Percentiles rank a stretch among this genome's conserved stretches.
These are phyloP conservation scores for Pipistrellus kuhlii DNA, from an alignment of 2,797 vertebrate genomes.

Conservation along the genomic window DNA sequence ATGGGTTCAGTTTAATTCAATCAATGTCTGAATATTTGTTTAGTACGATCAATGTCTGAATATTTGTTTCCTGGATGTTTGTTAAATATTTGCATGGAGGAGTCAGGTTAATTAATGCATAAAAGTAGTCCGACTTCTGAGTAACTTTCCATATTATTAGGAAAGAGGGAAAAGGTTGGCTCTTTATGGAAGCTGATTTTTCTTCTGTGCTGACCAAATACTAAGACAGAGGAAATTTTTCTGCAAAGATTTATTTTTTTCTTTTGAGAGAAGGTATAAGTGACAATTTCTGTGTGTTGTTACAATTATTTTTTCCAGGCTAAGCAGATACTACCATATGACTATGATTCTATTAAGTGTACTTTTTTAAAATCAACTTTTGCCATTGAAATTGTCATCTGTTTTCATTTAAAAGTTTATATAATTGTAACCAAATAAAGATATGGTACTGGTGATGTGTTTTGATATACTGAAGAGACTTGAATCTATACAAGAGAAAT, in stretches of 20 bases:
- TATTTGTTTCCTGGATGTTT: slow-evolving; percentile 64
- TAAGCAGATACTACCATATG: background rate
- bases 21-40: slow-evolving; percentile 65
- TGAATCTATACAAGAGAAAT: background rate
- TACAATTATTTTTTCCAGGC: slow-evolving; percentile 7
- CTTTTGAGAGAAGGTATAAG: background rate
- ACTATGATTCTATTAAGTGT: background rate
- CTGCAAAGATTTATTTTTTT: background rate
- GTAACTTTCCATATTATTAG: slow-evolving; percentile 59
- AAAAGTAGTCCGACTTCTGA: slow-evolving; percentile 73
- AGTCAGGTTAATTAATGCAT: slow-evolving; percentile 78
- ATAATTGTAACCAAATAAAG: slow-evolving; percentile 30
- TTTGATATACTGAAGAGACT: slow-evolving; percentile 9
- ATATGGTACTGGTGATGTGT: background rate
- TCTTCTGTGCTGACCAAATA: slow-evolving; percentile 46
- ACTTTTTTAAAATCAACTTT: slow-evolving; percentile 34
- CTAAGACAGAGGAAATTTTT: slow-evolving; percentile 40
- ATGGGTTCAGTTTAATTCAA: slow-evolving; percentile 60
- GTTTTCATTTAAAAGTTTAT: slow-evolving; percentile 34
- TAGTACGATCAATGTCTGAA: slow-evolving; percentile 55
- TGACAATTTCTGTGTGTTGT: slow-evolving; percentile 2
- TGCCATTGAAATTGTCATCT: background rate
- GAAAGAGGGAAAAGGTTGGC: slow-evolving; percentile 6
- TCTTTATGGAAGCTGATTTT: background rate
- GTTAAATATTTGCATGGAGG: slow-evolving; percentile 57